Evolutionary conservation across 2,888 invertebrate genomes (phyloP).

Genomic region (Drosophila gaucha): DNA sequence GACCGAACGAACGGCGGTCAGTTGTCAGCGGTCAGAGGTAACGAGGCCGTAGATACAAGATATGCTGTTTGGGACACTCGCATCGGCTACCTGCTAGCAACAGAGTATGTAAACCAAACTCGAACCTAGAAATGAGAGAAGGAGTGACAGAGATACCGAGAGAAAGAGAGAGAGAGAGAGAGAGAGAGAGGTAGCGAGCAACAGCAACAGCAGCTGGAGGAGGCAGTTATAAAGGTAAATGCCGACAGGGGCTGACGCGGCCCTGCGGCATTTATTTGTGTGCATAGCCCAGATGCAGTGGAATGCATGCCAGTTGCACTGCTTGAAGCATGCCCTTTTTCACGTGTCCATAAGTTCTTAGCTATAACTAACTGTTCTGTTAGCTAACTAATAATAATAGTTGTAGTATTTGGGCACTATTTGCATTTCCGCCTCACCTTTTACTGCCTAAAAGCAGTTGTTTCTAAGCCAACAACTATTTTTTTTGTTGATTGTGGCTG

Average conservation of each 20-base stretch:
- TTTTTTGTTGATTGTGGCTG: not conserved
- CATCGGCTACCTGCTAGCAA: slow-evolving; percentile 25
- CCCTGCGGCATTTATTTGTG: not conserved
- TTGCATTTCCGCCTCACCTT: slow-evolving; percentile 4
- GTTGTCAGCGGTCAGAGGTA: slow-evolving; percentile 41
- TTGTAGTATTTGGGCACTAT: not conserved
- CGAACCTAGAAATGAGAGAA: not conserved
- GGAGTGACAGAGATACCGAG: not conserved
- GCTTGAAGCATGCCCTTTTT: not conserved
- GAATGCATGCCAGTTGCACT: slow-evolving; percentile 9
- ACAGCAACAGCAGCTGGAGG: not conserved
- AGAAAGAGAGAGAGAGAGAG: not conserved
- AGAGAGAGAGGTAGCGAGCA: not conserved
- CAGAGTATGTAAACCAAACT: slow-evolving; percentile 7
- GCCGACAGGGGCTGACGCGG: slow-evolving; percentile 15
- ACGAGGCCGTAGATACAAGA: slow-evolving; percentile 15
- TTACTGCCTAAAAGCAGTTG: no score
- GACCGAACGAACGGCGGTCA: slow-evolving; percentile 23
- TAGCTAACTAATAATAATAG: not conserved
- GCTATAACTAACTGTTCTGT: not conserved
- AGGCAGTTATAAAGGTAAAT: slow-evolving; percentile 31
- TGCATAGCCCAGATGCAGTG: slow-evolving; percentile 1
- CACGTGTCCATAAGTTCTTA: not conserved
- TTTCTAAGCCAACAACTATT: no score
- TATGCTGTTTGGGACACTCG: slow-evolving; percentile 16